Evolutionary conservation across 2,797 vertebrate genomes (phyloP), one percentile per base, ranked within the genome.

Genomic region (Syncerus caffer): DNA sequence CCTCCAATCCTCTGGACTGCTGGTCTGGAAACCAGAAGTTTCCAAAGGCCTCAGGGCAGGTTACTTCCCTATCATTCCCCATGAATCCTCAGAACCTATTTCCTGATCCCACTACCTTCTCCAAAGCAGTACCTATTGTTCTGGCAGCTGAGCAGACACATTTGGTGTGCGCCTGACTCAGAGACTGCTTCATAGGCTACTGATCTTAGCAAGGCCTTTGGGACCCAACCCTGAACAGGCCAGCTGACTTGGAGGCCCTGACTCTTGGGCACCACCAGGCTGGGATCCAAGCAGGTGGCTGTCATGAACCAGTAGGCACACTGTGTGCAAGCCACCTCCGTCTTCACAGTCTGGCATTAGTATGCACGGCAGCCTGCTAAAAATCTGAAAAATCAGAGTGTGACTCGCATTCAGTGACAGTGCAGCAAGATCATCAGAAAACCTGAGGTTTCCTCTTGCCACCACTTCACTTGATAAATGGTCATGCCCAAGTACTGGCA

Each of bases 281-380:
- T 67, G 55, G 58, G 14, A 78, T 95, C n/a, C 47, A 83, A 85
- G 80, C 45, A 13, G 34, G 60, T 51, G 31, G 60, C 86, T 85
- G 50, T 62, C 85, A 90, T 47, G 16, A 67, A 25, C n/a, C 45
- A 74, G 38, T 64, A 58, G 79, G 47, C 89, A 92, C 53, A 93
- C 50, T 93, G 64, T 67, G 90, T 80, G 96, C 67, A 21, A 16
- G 31, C 2, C 45, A 27, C 10, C 45, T 93, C 57, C 3, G 0
- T 53, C 87, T 90, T 50, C 17, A 45, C 34, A 47, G 34, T 19
- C 83, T 92, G 83, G 60, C 51, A 62, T 27, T 93, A 3, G 7
- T n/a, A n/a, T 84, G 74, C 60, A 86, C 38, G 42, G 79, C 79
- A 95, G 85, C 89, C 62, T 79, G 51, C 50, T 95, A 93, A 94